Percentiles rank a stretch among this genome's conserved stretches.
Conservation (phyloP, 2,888 invertebrate species). For the Cotesia congregata region DNA sequence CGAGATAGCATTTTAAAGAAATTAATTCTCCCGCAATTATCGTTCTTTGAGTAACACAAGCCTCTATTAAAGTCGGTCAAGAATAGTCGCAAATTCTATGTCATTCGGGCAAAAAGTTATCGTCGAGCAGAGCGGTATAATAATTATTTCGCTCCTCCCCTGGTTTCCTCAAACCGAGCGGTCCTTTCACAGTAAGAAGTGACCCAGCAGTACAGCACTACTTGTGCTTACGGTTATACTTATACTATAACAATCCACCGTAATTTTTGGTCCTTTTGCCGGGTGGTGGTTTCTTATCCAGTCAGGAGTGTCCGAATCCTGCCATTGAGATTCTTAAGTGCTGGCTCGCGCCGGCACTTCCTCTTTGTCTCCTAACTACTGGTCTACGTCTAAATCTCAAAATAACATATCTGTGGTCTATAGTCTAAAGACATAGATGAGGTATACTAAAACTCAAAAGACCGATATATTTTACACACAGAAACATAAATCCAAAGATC, state of each 20-base stretch:
- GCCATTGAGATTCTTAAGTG: conserved; percentile 33
- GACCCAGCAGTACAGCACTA: background rate
- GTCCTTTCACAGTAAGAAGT: conserved; percentile 20
- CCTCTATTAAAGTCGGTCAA: conserved; percentile 47
- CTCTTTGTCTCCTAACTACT: conserved; percentile 24
- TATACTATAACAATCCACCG: conserved; percentile 32
- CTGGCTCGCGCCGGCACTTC: conserved; percentile 15
- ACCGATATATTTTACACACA: background rate
- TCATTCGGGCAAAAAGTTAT: conserved; percentile 56
- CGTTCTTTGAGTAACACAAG: conserved; percentile 40
- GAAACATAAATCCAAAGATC: conserved; percentile 3
- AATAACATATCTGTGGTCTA: background rate
- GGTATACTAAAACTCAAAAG: too few relatives aligned
- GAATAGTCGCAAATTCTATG: conserved; percentile 53
- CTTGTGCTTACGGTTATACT: background rate
- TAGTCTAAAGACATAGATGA: too few relatives aligned
- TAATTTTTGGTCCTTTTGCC: conserved; percentile 38
- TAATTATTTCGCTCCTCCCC: conserved; percentile 27
- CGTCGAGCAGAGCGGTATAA: conserved; percentile 38
- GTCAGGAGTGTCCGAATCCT: conserved; percentile 4
- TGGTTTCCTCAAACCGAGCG: conserved; percentile 37
- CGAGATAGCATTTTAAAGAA: conserved; percentile 43
- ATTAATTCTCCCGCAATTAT: conserved; percentile 57
- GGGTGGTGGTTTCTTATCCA: background rate
- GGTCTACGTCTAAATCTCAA: background rate